Evolutionary conservation across 2,888 invertebrate species (phyloP), one percentile per base, ranked within the genome.

Genomic region (Cheilosia vernalis): DNA sequence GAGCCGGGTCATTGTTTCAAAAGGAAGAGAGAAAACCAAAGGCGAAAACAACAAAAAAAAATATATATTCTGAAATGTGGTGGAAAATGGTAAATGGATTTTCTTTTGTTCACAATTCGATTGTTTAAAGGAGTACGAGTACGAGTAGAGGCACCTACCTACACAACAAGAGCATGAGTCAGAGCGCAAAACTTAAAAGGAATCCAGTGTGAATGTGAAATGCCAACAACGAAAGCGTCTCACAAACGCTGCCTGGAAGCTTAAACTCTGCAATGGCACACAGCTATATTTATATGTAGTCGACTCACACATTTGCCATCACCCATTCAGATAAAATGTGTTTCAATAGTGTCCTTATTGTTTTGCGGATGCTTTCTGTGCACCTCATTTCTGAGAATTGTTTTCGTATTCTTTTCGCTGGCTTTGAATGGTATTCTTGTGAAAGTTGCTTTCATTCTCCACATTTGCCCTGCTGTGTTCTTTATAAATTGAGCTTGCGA

Each of bases 301-400:
- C 17, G 33, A 49, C 78, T 33, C n/a, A 61, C 51, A 63, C 66
- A 78, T 58, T 44, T 70, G 77, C 42, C 58, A 33, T 47, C 30
- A 37, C 21, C 78, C 78, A 83, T 78, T 83, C 79, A 79, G 73
- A 79, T 78, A 79, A 37, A 79, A 83, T 83, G 83, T 83, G 79
- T 83, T 83, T 83, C 83, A 83, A 83, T 79, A 37, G 82, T 82
- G 83, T 73, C 73, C 73, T 83, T 42, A 83, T 83, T 83, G 83
- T 83, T 9, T 79, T 67, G 76, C 40, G 51, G 49, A 67, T 67
- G 60, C 40, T 66, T 66, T 66, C 51, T 17, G 17, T 27, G 42
- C 67, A 67, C 58, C 76, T 60, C 66, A 58, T 66, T 76, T 56
- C 49, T 51, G 19, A 13, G 58, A 27, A 66, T 74, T 66, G 60